phyloP scores from a whole-genome alignment of 2,113 vertebrate genomes.

The Benitochromis conjunctus region DNA sequence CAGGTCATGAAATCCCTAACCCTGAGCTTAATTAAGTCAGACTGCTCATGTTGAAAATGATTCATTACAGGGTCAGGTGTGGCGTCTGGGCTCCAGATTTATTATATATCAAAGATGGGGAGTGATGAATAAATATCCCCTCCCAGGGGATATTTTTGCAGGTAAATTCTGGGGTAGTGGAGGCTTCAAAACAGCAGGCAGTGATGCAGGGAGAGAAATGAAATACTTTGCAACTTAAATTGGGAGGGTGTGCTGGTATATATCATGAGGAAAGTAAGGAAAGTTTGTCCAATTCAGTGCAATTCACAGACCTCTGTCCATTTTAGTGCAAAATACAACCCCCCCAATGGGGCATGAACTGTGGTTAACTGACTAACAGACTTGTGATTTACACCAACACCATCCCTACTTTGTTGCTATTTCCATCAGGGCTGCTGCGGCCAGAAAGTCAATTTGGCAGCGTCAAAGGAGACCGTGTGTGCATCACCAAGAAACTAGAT shows the following conservation, averaged over 20 bases:
- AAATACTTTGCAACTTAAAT: neutral
- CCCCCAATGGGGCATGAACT: neutral
- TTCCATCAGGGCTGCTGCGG: neutral
- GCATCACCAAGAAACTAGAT: neutral
- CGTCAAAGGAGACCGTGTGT: neutral
- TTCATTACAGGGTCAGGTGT: neutral
- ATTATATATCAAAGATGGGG: neutral
- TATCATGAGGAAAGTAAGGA: neutral
- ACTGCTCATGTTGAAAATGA: neutral
- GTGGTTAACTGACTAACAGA: neutral
- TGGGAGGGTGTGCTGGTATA: neutral
- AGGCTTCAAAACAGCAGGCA: neutral
- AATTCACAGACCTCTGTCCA: neutral
- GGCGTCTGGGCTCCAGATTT: neutral
- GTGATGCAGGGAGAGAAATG: neutral
- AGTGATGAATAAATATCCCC: neutral
- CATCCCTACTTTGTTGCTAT: neutral
- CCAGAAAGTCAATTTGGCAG: neutral
- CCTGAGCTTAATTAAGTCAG: neutral
- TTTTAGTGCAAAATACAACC: neutral
- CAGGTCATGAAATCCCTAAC: neutral
- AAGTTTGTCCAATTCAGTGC: neutral
- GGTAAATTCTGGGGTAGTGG: neutral
- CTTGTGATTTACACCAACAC: neutral
- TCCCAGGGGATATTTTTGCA: neutral